These are phyloP conservation scores for Nephrotoma guestfalica DNA, from an alignment of 2,888 invertebrate species.

Conservation along the genomic window DNA sequence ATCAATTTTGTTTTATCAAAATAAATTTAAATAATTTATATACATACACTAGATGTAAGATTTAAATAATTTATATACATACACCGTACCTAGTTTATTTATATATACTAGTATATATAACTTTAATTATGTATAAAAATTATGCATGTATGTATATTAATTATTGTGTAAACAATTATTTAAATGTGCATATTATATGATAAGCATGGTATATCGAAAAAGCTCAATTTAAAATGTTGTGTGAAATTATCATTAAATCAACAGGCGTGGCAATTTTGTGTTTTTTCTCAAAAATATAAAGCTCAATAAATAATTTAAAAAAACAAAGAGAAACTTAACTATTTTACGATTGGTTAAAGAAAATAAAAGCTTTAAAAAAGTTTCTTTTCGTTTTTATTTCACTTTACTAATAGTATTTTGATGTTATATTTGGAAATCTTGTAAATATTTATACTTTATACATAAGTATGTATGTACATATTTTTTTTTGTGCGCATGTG, in stretches of 20 bases:
- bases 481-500: background rate
- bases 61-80: background rate
- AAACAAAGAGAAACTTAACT: background rate
- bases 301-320: background rate
- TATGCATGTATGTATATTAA: background rate
- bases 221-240: background rate
- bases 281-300: background rate
- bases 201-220: background rate
- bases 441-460: background rate
- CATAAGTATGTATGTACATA: background rate
- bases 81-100: background rate
- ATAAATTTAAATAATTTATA: background rate
- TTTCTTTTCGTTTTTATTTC: background rate
- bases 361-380: background rate
- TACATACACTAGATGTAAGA: background rate
- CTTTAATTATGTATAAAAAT: background rate
- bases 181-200: background rate
- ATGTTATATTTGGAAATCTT: background rate
- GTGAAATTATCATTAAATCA: background rate
- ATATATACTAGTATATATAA: background rate
- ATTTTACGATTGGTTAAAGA: background rate
- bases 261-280: background rate
- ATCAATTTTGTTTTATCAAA: slow-evolving; percentile 1
- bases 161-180: background rate
- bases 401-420: background rate